A percentile compares a stretch with the other conserved stretches of the same genome.
phyloP scores from a whole-genome alignment of 2,113 vertebrate species.

The Leucopternis melanops region DNA sequence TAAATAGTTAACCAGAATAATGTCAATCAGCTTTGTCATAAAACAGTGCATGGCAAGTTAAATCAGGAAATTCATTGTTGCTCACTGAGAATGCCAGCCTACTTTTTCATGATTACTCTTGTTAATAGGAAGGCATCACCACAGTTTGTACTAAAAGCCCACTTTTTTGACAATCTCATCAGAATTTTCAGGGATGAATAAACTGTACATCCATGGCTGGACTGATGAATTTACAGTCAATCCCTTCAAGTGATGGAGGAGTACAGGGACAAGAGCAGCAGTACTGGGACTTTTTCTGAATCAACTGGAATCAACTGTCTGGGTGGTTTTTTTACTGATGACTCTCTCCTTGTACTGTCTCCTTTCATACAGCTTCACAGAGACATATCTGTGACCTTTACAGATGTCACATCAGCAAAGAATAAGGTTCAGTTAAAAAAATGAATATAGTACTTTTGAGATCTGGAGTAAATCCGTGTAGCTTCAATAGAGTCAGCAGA shows the following conservation, averaged over 20 bases:
- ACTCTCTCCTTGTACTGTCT: neutral
- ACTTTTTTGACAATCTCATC: neutral
- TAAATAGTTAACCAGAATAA: neutral
- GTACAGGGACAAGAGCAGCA: accelerated
- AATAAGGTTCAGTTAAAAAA: neutral
- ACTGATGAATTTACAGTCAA: accelerated
- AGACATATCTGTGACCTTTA: neutral
- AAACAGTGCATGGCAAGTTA: neutral
- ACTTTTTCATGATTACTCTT: neutral
- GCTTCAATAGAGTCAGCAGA: neutral
- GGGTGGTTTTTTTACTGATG: neutral
- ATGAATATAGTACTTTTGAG: neutral
- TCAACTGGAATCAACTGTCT: neutral
- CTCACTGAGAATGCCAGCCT: neutral
- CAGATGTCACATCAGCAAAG: neutral
- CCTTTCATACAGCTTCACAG: neutral
- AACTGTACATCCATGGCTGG: accelerated
- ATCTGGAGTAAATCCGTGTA: neutral
- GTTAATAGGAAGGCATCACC: neutral
- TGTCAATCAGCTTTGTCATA: neutral
- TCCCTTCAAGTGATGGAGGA: neutral
- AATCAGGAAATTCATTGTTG: neutral
- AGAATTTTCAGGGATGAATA: neutral
- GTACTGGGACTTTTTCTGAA: neutral
- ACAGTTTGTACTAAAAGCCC: neutral